Percentiles rank a stretch among this genome's conserved stretches.
Evolutionary conservation across 1,140 invertebrate species (phyloP).

Genomic region (Zophobas atratus): DNA sequence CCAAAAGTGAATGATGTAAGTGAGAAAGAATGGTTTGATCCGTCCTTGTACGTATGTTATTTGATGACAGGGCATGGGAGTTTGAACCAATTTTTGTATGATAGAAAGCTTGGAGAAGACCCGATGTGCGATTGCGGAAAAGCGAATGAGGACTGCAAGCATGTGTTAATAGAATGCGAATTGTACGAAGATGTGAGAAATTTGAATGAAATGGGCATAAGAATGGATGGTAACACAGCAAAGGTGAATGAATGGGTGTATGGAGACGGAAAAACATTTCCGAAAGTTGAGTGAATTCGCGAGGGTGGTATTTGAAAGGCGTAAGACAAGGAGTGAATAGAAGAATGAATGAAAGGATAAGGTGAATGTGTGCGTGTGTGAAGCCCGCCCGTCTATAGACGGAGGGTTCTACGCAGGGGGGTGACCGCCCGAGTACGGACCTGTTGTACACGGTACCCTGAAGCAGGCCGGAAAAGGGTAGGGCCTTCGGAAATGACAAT

Average conservation of each 20-base stretch:
- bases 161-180: conserved; percentile 29
- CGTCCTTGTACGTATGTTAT: not conserved
- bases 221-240: not conserved
- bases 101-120: conserved; percentile 4
- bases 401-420: not conserved
- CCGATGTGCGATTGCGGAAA: conserved; percentile 2
- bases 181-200: conserved; percentile 27
- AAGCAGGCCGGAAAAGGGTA: not conserved
- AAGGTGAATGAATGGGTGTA: not conserved
- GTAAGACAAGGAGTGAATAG: not conserved
- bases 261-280: not conserved
- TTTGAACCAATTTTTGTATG: conserved; percentile 13
- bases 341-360: not conserved
- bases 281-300: not conserved
- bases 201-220: not conserved
- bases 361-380: too few relatives aligned
- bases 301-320: not conserved
- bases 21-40: conserved; percentile 33
- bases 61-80: conserved; percentile 25
- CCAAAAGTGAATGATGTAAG: not conserved
- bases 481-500: not conserved
- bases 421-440: not conserved
- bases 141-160: conserved; percentile 16
- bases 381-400: too few relatives aligned
- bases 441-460: not conserved